These are phyloP conservation scores for Lumbricus terrestris DNA, from an alignment of 2,888 invertebrate species.

Conservation along the genomic window DNA sequence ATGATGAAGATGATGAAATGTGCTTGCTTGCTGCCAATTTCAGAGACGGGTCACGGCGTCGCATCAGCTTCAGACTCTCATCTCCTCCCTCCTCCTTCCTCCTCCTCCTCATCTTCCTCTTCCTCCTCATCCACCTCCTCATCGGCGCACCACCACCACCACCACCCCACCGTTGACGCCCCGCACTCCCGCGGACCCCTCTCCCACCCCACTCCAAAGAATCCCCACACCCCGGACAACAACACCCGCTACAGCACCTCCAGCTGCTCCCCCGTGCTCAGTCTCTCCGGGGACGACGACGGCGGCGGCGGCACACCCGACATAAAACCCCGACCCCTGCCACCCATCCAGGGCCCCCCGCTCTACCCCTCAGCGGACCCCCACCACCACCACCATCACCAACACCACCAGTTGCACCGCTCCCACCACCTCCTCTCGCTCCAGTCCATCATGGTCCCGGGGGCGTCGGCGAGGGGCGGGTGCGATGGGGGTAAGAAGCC, in stretches of 20 bases:
- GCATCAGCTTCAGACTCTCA: not conserved
- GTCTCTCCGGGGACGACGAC: not conserved
- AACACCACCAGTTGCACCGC: not conserved
- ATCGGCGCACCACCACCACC: too few relatives aligned
- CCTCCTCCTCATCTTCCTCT: not conserved
- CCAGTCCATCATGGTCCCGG: not conserved
- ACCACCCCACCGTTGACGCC: not conserved
- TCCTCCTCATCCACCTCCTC: not conserved
- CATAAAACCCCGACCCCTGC: not conserved
- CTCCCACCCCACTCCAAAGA: not conserved
- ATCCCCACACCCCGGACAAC: not conserved
- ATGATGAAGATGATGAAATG: conserved; percentile 12
- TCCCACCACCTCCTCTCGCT: not conserved
- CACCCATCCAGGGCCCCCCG: not conserved
- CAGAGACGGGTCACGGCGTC: not conserved
- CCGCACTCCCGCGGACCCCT: not conserved
- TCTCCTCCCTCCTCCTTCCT: not conserved
- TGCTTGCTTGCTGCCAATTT: not conserved
- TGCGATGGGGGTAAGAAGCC: conserved; percentile 40
- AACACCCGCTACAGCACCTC: conserved; percentile 17
- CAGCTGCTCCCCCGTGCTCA: conserved; percentile 16
- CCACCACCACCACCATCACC: not conserved
- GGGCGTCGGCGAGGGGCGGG: not conserved
- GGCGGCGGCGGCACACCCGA: not conserved
- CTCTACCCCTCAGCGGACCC: not conserved